Conservation (phyloP, 2,888 invertebrate species). For the Pyrgus malvae region DNA sequence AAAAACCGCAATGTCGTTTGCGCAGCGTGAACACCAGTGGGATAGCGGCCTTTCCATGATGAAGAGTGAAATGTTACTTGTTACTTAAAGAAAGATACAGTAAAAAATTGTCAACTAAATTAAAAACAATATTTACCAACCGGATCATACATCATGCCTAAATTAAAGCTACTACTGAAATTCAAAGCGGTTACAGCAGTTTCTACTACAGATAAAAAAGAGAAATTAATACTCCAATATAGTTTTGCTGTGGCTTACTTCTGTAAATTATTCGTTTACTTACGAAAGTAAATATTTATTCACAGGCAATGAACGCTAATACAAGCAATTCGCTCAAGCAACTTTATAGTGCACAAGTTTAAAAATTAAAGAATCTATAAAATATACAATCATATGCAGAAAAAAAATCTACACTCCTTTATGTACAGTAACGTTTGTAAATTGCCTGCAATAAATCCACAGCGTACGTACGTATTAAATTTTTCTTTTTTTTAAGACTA, state of each 20-base stretch:
- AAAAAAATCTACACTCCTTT: neutral
- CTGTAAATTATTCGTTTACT: too few relatives aligned
- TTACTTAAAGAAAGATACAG: neutral
- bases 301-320: constrained; percentile 2
- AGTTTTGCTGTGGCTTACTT: neutral
- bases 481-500: constrained; percentile 1
- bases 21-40: too few relatives aligned
- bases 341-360: neutral
- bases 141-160: constrained; percentile 27
- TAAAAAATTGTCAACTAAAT: neutral
- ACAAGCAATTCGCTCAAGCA: constrained; percentile 2
- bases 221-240: neutral
- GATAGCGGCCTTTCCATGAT: too few relatives aligned
- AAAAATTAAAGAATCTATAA: neutral
- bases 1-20: too few relatives aligned
- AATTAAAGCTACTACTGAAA: constrained; percentile 21
- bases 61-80: too few relatives aligned
- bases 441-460: neutral
- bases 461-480: neutral
- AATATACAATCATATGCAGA: neutral
- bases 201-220: neutral
- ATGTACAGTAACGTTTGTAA: neutral
- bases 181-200: constrained; percentile 11
- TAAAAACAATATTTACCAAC: neutral
- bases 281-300: too few relatives aligned